A percentile compares a stretch with the other conserved stretches of the same genome.
Conservation (phyloP, 2,797 vertebrate genomes). For the Amphiprion clarkii region DNA sequence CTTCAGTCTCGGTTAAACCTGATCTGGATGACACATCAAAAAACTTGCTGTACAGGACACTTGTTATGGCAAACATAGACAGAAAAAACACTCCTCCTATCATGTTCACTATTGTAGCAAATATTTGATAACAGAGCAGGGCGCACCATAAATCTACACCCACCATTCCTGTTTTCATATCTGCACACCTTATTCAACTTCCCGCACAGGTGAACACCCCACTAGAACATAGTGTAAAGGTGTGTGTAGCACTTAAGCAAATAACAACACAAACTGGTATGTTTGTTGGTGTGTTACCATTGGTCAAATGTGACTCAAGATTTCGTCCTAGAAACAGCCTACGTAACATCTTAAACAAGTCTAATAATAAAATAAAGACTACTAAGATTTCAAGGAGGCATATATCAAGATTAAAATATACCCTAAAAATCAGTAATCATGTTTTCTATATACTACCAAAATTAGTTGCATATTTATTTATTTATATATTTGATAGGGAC, state of each 20-base stretch:
- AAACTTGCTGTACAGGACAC: background rate
- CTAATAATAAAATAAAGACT: too few species aligned
- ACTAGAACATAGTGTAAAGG: background rate
- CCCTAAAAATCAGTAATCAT: too few species aligned
- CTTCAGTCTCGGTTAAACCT: background rate
- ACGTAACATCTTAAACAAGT: too few species aligned
- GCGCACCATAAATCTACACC: conserved; percentile 7
- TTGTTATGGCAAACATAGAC: conserved; percentile 7
- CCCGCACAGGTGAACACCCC: background rate
- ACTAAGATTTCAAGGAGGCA: too few species aligned
- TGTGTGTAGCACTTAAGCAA: background rate
- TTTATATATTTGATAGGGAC: too few species aligned
- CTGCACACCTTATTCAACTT: conserved; percentile 34
- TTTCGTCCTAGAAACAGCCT: background rate
- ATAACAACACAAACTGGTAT: conserved; percentile 15
- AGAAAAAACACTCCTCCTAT: background rate
- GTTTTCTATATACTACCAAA: too few species aligned
- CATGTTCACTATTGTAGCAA: conserved; percentile 10
- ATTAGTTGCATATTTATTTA: too few species aligned
- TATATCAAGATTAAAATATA: too few species aligned
- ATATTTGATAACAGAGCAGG: conserved; percentile 10
- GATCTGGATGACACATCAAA: background rate
- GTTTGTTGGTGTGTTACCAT: background rate
- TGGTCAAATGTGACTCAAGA: background rate
- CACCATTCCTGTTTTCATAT: conserved; percentile 54